Conservation (phyloP, 2,113 vertebrate genomes). For the Poeciliopsis prolifica region DNA sequence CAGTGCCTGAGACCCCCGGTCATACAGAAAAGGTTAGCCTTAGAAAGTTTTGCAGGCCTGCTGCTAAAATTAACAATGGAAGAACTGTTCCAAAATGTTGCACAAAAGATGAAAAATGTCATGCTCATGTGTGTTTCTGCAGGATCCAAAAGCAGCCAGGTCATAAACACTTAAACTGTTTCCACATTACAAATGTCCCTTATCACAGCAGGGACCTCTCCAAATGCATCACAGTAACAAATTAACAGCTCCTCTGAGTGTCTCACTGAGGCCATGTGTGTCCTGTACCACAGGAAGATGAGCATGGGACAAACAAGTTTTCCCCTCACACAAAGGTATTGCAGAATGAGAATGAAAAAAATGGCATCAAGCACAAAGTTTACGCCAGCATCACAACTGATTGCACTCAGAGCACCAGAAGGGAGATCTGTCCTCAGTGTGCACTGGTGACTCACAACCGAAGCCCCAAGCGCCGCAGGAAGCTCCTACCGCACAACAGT, state of each 20-base stretch:
- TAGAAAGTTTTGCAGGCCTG: constrained; percentile 18
- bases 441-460: constrained; percentile 23
- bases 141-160: constrained; percentile 30
- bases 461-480: constrained; percentile 27
- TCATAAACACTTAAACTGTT: constrained; percentile 46
- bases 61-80: constrained; percentile 21
- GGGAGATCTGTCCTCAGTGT: constrained; percentile 10
- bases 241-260: constrained; percentile 46
- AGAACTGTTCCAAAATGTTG: constrained; percentile 7
- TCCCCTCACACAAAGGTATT: background rate
- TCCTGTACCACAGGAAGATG: constrained; percentile 19
- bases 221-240: constrained; percentile 20
- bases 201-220: constrained; percentile 27
- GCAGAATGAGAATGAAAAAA: background rate
- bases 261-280: constrained; percentile 36
- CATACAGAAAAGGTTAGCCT: constrained; percentile 16
- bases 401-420: constrained; percentile 27
- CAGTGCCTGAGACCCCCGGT: constrained; percentile 10
- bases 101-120: background rate
- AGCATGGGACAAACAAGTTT: constrained; percentile 11
- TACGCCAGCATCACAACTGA: constrained; percentile 1
- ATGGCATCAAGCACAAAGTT: constrained; percentile 10
- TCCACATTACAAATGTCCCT: constrained; percentile 31
- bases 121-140: constrained; percentile 10
- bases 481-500: constrained; percentile 28